Base-by-base conservation (phyloP, 2,113 vertebrate genomes). In the Corythornis madagascariensis region DNA sequence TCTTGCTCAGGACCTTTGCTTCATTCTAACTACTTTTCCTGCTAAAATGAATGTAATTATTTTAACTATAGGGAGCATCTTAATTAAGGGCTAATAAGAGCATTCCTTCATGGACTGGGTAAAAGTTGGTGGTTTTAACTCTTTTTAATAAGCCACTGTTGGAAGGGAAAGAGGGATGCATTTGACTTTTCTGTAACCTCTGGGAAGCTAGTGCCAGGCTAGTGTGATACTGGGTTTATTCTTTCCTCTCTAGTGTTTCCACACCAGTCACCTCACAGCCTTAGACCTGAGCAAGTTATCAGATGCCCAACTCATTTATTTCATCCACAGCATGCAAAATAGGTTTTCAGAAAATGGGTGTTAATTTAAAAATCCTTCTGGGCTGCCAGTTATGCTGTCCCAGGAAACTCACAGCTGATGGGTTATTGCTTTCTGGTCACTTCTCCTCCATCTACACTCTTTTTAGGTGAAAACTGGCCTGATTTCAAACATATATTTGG, bases 331-430 rank as follows among this genome's bases (percentile, higher is more conserved):
- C 12, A 67, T 70, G 21, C 21, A 79, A 89, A 85, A 38, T 43
- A 25, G 79, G 12, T 61, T 82, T 86, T 89, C 29, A 87, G 43
- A 84, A 87, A 87, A 76, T 38, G 28, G 2, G 2, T 48, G 85
- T 87, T 87, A 79, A 72, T 70, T 83, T 92, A 28, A 87, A 91
- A 95, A 70, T 25, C 33, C 26, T 79, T 73, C 38, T 35, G 20
- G 35, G 38, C 19, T 89, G 35, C 22, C 21, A 20, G 24, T 52
- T 88, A 43, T 16, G 20, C 25, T 29, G 26, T 57, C 20, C n/a
- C 40, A 65, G 64, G 50, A 8, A 76, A 40, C 22, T 7, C 22
- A 47, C 20, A 48, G 21, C 9, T 45, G 29, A 70, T 35, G 21
- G 35, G 35, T 38, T 5, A 53, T 9, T 70, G 29, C 40, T 69